Evolutionary conservation across 2,888 invertebrate genomes (phyloP), one percentile per base, ranked within the genome.

Genomic region (Antheraea yamamai): DNA sequence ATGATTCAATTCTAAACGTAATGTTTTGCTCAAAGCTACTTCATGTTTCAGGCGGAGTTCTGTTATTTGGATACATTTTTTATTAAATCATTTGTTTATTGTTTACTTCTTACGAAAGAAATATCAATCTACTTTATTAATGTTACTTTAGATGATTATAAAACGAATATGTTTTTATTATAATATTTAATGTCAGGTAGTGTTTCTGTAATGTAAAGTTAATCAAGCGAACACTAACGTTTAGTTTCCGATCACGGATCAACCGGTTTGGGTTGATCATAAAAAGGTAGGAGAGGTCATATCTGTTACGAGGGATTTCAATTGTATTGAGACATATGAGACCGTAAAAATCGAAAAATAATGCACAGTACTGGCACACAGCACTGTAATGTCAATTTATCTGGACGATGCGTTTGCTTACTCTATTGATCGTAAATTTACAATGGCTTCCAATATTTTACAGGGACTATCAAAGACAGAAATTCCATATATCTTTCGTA

Each of bases 231-330:
- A 70, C 70, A n/a, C 10, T 20, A 70, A 10, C 35, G n/a, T 70
- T 70, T 70, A 70, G 70, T 70, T 39, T 70, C 70, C 70, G 70
- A 70, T 70, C 39, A 70, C 39, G 70, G 70, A 39, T 35, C 39
- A n/a, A 70, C 39, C 70, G 70, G 70, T 70, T 70, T 39, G 14
- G 1, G 20, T n/a, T 70, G 70, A 66, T 39, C 70, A 70, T 70
- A 70, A 70, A 70, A 70, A 70, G 70, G 70, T 12, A 39, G 70
- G n/a, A 39, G 39, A 70, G 39, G 70, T 70, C 39, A n/a, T 70
- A 39, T 39, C 39, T 70, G 18, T 39, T 70, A n/a, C 18, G 70
- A 70, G 70, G 39, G 70, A 70, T 39, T 39, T 70, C 8, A 20
- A 35, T 39, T 39, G 70, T n/a, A n/a, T 70, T 70, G 39, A 35